Conservation (phyloP, 1,140 invertebrate genomes). For the Drosophila paulistorum region DNA sequence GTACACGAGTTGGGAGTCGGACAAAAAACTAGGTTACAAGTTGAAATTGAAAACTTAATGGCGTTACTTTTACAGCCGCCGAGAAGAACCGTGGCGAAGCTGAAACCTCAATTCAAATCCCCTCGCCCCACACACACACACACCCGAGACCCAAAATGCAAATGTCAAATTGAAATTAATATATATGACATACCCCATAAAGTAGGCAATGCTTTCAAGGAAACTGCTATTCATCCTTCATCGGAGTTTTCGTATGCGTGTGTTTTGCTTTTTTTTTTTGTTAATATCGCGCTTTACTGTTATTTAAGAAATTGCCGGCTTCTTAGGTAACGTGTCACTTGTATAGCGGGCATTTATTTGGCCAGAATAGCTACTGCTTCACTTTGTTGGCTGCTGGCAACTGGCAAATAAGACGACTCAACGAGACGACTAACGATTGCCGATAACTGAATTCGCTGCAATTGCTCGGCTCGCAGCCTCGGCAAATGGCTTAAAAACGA, state of each 20-base stretch:
- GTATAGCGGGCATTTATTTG: constrained; percentile 9
- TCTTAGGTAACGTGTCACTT: constrained; percentile 17
- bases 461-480: constrained; percentile 10
- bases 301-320: constrained; percentile 41
- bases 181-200: constrained; percentile 38
- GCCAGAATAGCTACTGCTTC: constrained; percentile 71
- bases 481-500: constrained; percentile 34
- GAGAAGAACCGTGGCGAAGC: not conserved
- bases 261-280: not conserved
- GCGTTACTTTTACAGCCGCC: constrained; percentile 32
- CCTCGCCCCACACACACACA: not conserved
- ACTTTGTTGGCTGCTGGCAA: constrained; percentile 70
- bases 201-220: not conserved
- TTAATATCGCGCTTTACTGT: constrained; percentile 26
- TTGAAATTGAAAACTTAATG: constrained; percentile 61
- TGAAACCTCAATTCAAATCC: not conserved
- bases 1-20: constrained; percentile 22
- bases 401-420: constrained; percentile 42
- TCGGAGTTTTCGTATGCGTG: not conserved
- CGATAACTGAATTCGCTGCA: constrained; percentile 47
- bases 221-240: not conserved
- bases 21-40: constrained; percentile 70
- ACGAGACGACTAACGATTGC: constrained; percentile 14
- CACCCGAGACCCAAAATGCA: constrained; percentile 1
- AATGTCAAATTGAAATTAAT: constrained; percentile 25